Percentiles rank a stretch among this genome's conserved stretches.
Conservation (phyloP, 2,113 vertebrate genomes). For the Elachura formosa region DNA sequence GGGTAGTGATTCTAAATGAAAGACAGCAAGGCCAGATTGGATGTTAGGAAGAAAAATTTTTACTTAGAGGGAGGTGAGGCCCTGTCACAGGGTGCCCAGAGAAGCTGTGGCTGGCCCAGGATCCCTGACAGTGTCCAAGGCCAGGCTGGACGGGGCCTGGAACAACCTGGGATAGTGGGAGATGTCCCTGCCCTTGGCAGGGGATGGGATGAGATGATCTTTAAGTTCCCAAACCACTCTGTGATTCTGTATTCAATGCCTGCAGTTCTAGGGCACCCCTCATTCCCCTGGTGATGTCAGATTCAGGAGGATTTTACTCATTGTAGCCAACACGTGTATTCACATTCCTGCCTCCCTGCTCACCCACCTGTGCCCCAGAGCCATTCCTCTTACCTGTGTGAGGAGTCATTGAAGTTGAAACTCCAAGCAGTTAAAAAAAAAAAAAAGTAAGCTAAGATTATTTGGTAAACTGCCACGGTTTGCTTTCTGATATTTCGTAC, state of each 20-base stretch:
- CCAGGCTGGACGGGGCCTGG: not conserved
- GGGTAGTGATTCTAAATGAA: not conserved
- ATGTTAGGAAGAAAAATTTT: not conserved
- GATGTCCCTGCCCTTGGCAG: not conserved
- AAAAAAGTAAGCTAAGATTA: not conserved
- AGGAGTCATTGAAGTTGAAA: not conserved
- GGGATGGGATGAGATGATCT: no score
- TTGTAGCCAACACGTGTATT: not conserved
- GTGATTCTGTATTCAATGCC: not conserved
- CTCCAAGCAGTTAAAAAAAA: not conserved
- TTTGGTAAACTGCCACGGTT: not conserved
- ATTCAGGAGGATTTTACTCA: not conserved
- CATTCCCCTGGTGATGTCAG: accelerated
- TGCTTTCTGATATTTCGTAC: not conserved
- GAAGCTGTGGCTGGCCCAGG: not conserved
- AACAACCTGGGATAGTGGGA: not conserved
- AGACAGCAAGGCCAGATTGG: not conserved
- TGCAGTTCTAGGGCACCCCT: not conserved
- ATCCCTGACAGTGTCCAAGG: not conserved
- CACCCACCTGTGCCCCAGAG: not conserved
- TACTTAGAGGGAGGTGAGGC: not conserved
- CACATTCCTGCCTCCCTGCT: not conserved
- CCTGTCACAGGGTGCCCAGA: not conserved
- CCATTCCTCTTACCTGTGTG: not conserved
- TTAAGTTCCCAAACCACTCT: not conserved